Percentiles rank a stretch among this genome's conserved stretches.
These are phyloP conservation scores for Stegastes partitus DNA, from an alignment of 2,113 vertebrate species.

Conservation along the genomic window DNA sequence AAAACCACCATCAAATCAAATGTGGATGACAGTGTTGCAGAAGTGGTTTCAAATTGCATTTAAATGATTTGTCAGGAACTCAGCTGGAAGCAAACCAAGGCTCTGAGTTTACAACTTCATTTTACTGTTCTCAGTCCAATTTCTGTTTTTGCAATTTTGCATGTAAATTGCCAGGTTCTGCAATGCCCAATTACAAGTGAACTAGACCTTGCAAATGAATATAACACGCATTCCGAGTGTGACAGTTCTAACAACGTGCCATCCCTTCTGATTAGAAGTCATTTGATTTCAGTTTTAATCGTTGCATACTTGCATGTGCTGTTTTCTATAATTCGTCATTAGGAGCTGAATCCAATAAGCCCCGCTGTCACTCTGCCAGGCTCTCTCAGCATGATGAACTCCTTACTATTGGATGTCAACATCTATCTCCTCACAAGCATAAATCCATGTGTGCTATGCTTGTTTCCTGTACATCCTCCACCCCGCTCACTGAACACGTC, in stretches of 20 bases:
- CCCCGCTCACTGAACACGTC: neutral
- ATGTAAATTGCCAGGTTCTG: neutral
- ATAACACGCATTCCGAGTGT: no score
- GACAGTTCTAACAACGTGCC: neutral
- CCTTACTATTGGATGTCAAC: constrained; percentile 2
- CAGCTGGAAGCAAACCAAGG: no score
- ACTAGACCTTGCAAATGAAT: neutral
- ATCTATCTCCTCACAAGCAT: neutral
- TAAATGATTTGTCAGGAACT: no score
- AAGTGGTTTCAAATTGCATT: no score
- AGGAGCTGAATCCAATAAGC: neutral
- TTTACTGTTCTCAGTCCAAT: no score
- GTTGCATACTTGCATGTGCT: neutral
- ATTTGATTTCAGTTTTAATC: neutral
- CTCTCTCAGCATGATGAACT: neutral
- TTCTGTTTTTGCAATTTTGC: no score
- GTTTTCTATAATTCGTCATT: neutral
- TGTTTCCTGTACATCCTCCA: neutral
- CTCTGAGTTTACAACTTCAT: no score
- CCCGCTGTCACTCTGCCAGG: neutral
- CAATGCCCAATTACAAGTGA: neutral
- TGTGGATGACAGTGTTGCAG: no score
- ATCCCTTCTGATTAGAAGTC: neutral
- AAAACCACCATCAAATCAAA: no score
- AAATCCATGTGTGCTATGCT: neutral